Base-by-base conservation (phyloP, 1,140 invertebrate species). In the Drosophila kanapiae region DNA sequence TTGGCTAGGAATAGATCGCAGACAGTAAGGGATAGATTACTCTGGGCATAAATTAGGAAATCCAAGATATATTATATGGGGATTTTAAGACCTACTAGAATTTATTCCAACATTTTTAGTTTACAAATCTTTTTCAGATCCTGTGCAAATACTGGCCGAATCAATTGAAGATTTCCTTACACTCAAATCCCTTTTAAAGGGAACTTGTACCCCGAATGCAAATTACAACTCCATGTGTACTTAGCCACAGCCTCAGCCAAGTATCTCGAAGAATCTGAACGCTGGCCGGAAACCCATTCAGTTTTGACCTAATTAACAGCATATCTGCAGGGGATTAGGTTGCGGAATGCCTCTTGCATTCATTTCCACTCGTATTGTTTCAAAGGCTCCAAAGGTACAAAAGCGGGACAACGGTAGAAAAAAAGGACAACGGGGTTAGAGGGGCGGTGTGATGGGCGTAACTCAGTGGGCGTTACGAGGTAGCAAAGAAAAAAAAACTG, bases 251-350 rank as follows among this genome's bases (percentile, higher is more conserved):
- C 18, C 16, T 51, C 29, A 31, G 62, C 16, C 43, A 29, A 60
- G 40, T 69, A 59, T 77, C 74, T 58, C 40, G 47, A 65, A 16
- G 45, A 76, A 76, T 77, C 54, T 68, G 43, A 29, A 57, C 23
- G 14, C 33, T 35, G 35, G 49, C 8, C 40, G 37, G 31, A 48
- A 42, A 18, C 47, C 70, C 54, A 72, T 74, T 74, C 67, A 72
- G 53, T 59, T 74, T 60, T 74, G 70, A 54, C 70, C 75, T 78
- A 78, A 78, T 78, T 78, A 78, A 78, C 75, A 78, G 45, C 49
- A 78, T 78, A 78, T 78, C 75, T 78, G 42, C 63, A 78, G 75
- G 75, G 75, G 75, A 78, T 78, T 78, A 78, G 75, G 49, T 16
- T 37, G 56, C 40, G 56, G 51, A 77, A 47, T 77, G 74, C 48